Conservation (phyloP, 2,113 vertebrate species). For the Chloebia gouldiae region DNA sequence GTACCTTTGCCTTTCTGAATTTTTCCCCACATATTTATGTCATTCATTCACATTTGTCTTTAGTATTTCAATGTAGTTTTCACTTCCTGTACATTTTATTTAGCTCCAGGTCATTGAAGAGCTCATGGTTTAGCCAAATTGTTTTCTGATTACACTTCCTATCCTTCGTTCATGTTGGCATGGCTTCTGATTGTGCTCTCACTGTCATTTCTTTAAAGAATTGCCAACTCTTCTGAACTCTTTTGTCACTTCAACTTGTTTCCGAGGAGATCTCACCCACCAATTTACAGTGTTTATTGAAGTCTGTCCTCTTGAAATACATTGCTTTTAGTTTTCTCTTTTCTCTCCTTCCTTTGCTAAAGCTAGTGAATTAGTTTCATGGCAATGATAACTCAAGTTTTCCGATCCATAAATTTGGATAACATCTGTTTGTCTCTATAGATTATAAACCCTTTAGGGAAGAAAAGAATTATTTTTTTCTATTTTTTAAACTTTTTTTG, state of each 20-base stretch:
- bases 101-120: constrained; percentile 65
- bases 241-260: constrained; percentile 64
- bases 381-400: neutral
- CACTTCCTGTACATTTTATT: constrained; percentile 67
- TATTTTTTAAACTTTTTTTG: neutral
- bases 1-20: constrained; percentile 45
- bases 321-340: constrained; percentile 44
- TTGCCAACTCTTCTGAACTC: constrained; percentile 61
- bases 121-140: constrained; percentile 56
- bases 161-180: constrained; percentile 68
- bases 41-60: constrained; percentile 49
- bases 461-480: neutral
- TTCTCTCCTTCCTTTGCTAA: constrained; percentile 12
- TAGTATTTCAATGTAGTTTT: constrained; percentile 60
- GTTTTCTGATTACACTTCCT: constrained; percentile 69
- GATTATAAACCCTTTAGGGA: neutral
- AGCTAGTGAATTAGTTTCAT: constrained; percentile 25
- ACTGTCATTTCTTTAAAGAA: constrained; percentile 72
- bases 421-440: neutral
- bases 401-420: neutral
- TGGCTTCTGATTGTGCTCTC: constrained; percentile 63
- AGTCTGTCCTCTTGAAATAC: constrained; percentile 16
- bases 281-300: constrained; percentile 58
- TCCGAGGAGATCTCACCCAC: constrained; percentile 61
- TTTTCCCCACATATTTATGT: constrained; percentile 60